Evolutionary conservation across 2,113 vertebrate genomes (phyloP).

Genomic region (Lethenteron reissneri): DNA sequence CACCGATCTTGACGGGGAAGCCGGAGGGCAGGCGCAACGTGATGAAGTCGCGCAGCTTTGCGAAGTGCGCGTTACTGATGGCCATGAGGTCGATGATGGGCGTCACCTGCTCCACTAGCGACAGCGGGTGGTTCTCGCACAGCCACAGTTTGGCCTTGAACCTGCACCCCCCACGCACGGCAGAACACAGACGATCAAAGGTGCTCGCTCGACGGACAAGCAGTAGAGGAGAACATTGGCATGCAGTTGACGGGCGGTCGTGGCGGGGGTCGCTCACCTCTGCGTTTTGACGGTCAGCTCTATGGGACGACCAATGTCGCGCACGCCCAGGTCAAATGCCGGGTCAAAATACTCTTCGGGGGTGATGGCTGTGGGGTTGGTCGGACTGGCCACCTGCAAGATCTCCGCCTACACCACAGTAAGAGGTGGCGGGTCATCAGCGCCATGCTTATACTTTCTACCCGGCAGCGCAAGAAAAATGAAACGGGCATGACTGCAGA

Average conservation of each 20-base stretch:
- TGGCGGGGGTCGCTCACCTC: conserved; percentile 34
- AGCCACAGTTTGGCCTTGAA: conserved; percentile 95
- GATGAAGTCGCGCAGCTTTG: conserved; percentile 88
- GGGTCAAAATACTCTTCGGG: conserved; percentile 93
- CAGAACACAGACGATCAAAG: too few relatives aligned
- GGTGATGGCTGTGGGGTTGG: conserved; percentile 67
- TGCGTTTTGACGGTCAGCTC: conserved; percentile 96
- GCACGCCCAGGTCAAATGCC: conserved; percentile 34
- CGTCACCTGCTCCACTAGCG: conserved; percentile 70
- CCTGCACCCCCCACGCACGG: conserved; percentile 15
- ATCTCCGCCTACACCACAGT: conserved; percentile 39
- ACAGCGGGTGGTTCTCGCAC: conserved; percentile 83
- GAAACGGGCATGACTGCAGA: too few relatives aligned
- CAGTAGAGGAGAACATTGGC: background rate
- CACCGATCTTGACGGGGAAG: conserved; percentile 84
- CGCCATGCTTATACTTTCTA: too few relatives aligned
- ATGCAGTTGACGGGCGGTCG: background rate
- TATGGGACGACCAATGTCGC: conserved; percentile 74
- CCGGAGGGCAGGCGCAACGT: conserved; percentile 70
- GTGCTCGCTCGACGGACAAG: background rate
- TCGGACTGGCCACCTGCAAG: conserved; percentile 62
- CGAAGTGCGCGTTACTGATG: conserved; percentile 78
- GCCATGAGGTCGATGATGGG: conserved; percentile 98
- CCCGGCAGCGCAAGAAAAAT: too few relatives aligned
- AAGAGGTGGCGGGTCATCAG: background rate